Evolutionary conservation across 1,140 invertebrate genomes (phyloP).

Genomic region (Araneus ventricosus): DNA sequence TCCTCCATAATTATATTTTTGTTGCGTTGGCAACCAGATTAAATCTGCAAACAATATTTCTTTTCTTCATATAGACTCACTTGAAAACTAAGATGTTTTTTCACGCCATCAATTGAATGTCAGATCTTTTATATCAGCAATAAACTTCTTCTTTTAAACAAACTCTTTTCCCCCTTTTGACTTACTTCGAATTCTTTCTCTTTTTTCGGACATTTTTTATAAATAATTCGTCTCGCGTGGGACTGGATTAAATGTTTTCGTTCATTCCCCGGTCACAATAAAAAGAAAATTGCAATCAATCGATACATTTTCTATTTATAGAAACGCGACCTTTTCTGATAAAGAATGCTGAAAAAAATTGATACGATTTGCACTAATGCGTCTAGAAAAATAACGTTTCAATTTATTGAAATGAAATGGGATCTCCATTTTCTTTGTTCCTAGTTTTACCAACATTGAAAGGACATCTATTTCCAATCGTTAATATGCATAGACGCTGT

Average conservation of each 20-base stretch:
- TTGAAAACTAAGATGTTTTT: too few species aligned
- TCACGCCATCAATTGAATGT: too few species aligned
- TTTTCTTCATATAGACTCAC: too few species aligned
- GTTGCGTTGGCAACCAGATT: too few species aligned
- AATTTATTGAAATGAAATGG: constrained; percentile 11
- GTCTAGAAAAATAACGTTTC: background rate
- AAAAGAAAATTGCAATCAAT: background rate
- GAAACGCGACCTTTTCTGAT: background rate
- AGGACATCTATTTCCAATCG: background rate
- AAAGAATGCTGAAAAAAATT: background rate
- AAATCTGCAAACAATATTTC: too few species aligned
- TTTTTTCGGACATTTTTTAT: too few species aligned
- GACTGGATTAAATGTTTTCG: background rate
- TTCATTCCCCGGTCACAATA: background rate
- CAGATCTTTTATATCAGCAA: too few species aligned
- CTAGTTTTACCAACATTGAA: background rate
- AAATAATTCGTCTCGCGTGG: too few species aligned
- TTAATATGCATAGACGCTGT: background rate
- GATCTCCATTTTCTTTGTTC: background rate
- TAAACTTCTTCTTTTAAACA: too few species aligned
- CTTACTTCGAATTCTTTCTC: too few species aligned
- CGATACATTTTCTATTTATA: background rate
- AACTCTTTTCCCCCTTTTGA: too few species aligned
- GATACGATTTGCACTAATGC: background rate
- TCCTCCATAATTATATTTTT: too few species aligned